Conservation (phyloP, 1,140 invertebrate species). For the Atta colombica region DNA sequence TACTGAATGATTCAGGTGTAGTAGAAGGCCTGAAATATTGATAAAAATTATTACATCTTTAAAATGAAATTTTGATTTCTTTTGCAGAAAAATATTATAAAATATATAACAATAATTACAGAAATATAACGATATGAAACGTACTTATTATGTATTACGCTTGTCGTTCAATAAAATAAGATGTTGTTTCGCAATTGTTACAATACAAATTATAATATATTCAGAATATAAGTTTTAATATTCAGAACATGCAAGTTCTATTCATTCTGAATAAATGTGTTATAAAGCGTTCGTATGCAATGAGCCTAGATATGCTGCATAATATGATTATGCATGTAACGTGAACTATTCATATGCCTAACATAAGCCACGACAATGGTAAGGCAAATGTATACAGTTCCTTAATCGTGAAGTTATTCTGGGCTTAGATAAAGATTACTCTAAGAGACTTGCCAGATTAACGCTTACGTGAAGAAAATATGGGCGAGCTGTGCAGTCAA, state of each 20-base stretch:
- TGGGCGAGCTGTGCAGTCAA: conserved; percentile 91
- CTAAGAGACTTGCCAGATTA: conserved; percentile 44
- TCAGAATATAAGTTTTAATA: not conserved
- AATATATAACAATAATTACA: not conserved
- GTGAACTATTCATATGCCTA: conserved; percentile 20
- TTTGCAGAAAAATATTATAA: not conserved
- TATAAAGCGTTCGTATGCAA: not conserved
- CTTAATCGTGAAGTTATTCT: conserved; percentile 44
- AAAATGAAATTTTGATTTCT: not conserved
- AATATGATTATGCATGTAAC: conserved; percentile 13
- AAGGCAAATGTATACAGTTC: conserved; percentile 31
- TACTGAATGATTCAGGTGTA: conserved; percentile 87
- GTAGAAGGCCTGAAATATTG: conserved; percentile 87
- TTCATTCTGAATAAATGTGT: conserved; percentile 18
- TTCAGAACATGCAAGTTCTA: not conserved
- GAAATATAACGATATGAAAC: not conserved
- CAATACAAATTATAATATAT: not conserved
- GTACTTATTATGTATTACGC: not conserved
- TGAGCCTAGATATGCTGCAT: not conserved
- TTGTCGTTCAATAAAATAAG: not conserved
- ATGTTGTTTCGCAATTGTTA: not conserved
- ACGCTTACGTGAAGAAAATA: conserved; percentile 89
- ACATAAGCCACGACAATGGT: conserved; percentile 38
- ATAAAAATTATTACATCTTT: conserved; percentile 9
- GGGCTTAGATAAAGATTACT: conserved; percentile 44